phyloP scores from a whole-genome alignment of 2,888 invertebrate genomes.

The Heliothis peltigera region DNA sequence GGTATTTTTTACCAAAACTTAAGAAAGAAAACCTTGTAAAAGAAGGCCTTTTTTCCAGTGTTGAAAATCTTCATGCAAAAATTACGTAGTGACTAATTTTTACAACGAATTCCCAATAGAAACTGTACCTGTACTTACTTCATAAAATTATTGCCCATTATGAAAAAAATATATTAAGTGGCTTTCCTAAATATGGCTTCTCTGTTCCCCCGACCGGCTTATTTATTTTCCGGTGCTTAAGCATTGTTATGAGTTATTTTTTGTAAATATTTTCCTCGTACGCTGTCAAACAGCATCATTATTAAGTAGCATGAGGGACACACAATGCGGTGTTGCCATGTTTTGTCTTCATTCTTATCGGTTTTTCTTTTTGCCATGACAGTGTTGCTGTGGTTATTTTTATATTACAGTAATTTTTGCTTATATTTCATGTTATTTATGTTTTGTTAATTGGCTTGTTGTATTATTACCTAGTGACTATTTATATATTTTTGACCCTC shows the following conservation, averaged over 20 bases:
- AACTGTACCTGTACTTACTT: constrained; percentile 33
- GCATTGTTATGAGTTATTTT: constrained; percentile 52
- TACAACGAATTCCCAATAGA: constrained; percentile 16
- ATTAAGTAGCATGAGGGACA: constrained; percentile 34
- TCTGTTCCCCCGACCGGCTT: constrained; percentile 31
- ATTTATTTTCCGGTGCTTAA: constrained; percentile 58
- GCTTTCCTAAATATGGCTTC: constrained; percentile 31
- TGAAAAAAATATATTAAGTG: constrained; percentile 39
- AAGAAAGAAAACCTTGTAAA: too few species aligned
- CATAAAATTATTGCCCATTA: constrained; percentile 25
- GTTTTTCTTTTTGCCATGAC: background rate
- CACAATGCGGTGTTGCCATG: constrained; percentile 27
- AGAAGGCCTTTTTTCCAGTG: too few species aligned
- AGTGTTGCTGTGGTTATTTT: constrained; percentile 1
- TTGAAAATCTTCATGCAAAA: too few species aligned
- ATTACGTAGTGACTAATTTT: background rate
- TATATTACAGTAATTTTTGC: background rate
- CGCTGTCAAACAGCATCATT: constrained; percentile 31
- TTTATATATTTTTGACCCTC: too few species aligned
- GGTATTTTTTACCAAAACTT: too few species aligned
- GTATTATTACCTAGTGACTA: too few species aligned
- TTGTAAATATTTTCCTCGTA: constrained; percentile 49
- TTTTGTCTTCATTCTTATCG: constrained; percentile 32
- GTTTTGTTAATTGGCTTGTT: too few species aligned
- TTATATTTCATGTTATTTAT: too few species aligned